These are phyloP conservation scores for Accipiter cooperii DNA, from an alignment of 2,113 vertebrate genomes.

Conservation along the genomic window DNA sequence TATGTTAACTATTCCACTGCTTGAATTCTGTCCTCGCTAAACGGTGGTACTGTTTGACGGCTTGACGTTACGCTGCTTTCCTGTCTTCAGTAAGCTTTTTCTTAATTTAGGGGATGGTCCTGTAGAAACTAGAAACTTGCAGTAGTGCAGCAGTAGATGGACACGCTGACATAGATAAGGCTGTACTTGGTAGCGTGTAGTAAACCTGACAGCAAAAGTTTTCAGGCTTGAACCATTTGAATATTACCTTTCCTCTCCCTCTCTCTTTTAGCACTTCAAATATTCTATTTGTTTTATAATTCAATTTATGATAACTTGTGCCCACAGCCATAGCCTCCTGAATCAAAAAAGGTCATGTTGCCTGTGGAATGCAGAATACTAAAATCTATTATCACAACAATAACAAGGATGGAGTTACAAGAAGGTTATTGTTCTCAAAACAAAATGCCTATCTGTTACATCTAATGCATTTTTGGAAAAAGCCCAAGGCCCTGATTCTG, in stretches of 20 bases:
- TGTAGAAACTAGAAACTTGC: neutral
- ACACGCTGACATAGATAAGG: neutral
- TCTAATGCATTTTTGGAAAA: slow-evolving; percentile 25
- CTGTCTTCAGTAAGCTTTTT: neutral
- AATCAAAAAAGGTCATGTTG: neutral
- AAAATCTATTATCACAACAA: slow-evolving; percentile 5
- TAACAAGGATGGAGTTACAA: neutral
- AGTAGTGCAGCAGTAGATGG: neutral
- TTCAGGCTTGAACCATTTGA: neutral
- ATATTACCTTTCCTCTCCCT: neutral
- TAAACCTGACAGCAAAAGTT: neutral
- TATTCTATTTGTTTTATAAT: neutral
- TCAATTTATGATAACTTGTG: neutral
- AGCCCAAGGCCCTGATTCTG: slow-evolving; percentile 54
- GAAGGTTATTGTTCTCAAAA: slow-evolving; percentile 45
- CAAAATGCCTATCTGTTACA: slow-evolving; percentile 42
- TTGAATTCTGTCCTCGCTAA: slow-evolving; percentile 59
- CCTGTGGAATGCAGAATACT: neutral
- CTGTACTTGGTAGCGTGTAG: neutral
- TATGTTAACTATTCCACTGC: slow-evolving; percentile 81
- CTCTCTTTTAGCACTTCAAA: neutral
- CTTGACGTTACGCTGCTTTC: neutral
- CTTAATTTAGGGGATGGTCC: neutral
- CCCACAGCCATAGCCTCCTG: neutral
- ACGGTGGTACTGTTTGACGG: neutral